Evolutionary conservation across 2,888 invertebrate species (phyloP).

Genomic region (Drosophila longiperda): DNA sequence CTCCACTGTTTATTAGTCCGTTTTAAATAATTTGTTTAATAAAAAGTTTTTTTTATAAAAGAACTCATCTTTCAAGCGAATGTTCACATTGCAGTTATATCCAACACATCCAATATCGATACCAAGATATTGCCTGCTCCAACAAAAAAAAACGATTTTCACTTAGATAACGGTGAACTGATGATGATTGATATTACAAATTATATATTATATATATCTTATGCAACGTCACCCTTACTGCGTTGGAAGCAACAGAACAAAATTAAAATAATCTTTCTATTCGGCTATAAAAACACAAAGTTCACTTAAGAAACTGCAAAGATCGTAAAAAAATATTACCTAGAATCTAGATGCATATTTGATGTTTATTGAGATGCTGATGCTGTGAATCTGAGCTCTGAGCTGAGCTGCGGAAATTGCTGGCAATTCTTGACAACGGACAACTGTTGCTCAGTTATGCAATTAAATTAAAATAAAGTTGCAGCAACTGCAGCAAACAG

Average conservation of each 20-base stretch:
- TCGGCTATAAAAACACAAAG: not conserved
- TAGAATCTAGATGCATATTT: conserved; percentile 13
- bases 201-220: no score
- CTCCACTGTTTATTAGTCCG: not conserved
- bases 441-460: conserved; percentile 71
- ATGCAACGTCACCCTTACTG: not conserved
- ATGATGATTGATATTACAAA: not conserved
- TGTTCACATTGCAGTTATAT: not conserved
- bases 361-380: conserved; percentile 8
- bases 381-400: conserved; percentile 8
- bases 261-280: not conserved
- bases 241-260: not conserved
- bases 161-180: not conserved
- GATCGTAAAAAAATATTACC: conserved; percentile 1
- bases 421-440: conserved; percentile 74
- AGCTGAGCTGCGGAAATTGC: conserved; percentile 63
- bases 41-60: not conserved
- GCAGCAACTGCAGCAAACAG: conserved; percentile 36
- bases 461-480: conserved; percentile 75
- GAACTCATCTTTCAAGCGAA: not conserved
- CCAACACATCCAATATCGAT: not conserved
- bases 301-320: conserved; percentile 3
- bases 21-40: not conserved
- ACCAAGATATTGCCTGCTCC: accelerated
- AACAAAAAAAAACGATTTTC: not conserved